phyloP scores from a whole-genome alignment of 1,140 invertebrate genomes.

The Gryon sp. region DNA sequence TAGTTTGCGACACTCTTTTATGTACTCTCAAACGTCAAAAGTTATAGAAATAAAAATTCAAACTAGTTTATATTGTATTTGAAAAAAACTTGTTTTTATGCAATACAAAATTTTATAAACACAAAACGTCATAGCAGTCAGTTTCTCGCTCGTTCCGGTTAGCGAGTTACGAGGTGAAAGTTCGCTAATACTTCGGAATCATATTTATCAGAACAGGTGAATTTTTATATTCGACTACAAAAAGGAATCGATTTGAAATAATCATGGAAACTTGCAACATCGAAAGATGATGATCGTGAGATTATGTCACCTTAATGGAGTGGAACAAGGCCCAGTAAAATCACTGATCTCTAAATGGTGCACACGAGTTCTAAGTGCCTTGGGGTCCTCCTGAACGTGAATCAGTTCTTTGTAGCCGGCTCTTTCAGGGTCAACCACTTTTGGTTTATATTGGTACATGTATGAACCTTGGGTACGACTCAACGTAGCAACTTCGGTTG shows the following conservation, averaged over 20 bases:
- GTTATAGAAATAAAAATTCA: no score
- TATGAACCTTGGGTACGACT: constrained; percentile 38
- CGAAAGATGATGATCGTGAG: constrained; percentile 36
- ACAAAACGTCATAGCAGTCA: constrained; percentile 7
- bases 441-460: constrained; percentile 67
- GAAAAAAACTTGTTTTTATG: no score
- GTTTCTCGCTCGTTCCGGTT: constrained; percentile 16
- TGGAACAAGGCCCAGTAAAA: constrained; percentile 55
- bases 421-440: constrained; percentile 79
- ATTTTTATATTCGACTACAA: constrained; percentile 35
- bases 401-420: constrained; percentile 78
- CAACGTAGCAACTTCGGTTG: constrained; percentile 27
- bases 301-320: constrained; percentile 69
- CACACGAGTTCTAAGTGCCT: constrained; percentile 48
- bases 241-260: constrained; percentile 40
- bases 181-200: constrained; percentile 23
- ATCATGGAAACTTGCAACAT: constrained; percentile 19
- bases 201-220: constrained; percentile 46
- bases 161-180: constrained; percentile 48
- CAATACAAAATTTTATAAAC: not conserved
- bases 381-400: constrained; percentile 66
- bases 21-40: no score
- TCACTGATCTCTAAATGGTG: constrained; percentile 56
- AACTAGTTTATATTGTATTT: no score
- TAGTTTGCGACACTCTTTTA: no score